Percentiles rank a stretch among this genome's conserved stretches.
Conservation (phyloP, 2,797 vertebrate genomes). For the Australoheros facetus region DNA sequence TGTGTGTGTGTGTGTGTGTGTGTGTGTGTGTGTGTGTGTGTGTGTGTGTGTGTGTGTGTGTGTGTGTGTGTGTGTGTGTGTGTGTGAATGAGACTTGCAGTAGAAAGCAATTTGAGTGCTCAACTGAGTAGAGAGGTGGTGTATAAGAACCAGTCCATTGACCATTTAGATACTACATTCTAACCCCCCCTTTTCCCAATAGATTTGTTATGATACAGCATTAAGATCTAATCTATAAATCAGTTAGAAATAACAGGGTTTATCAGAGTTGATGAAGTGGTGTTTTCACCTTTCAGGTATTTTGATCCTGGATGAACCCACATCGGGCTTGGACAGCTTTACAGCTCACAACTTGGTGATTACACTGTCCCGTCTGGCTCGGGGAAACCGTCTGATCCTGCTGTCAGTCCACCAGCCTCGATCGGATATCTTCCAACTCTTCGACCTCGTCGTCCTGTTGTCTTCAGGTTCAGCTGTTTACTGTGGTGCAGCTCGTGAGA, state of each 20-base stretch:
- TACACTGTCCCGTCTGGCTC: slow-evolving; percentile 91
- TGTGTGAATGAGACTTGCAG: too few relatives aligned
- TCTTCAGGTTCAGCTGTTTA: slow-evolving; percentile 90
- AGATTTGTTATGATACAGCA: too few relatives aligned
- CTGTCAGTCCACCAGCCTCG: slow-evolving; percentile 95
- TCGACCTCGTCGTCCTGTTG: slow-evolving; percentile 93
- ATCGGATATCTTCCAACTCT: slow-evolving; percentile 95
- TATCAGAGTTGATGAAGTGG: neutral
- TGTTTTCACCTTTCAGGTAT: slow-evolving; percentile 82
- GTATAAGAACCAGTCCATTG: too few relatives aligned
- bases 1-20: too few relatives aligned
- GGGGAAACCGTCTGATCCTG: slow-evolving; percentile 92
- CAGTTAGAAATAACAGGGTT: neutral
- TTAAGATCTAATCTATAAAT: neutral
- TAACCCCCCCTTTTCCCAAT: too few relatives aligned
- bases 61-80: too few relatives aligned
- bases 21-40: too few relatives aligned
- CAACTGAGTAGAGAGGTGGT: too few relatives aligned
- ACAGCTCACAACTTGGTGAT: slow-evolving; percentile 96
- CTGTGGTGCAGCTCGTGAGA: slow-evolving; percentile 88
- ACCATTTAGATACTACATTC: too few relatives aligned
- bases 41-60: too few relatives aligned
- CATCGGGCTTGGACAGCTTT: slow-evolving; percentile 96
- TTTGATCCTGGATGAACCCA: slow-evolving; percentile 94
- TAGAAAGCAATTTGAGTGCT: too few relatives aligned